These are phyloP conservation scores for Acridotheres tristis DNA, from an alignment of 2,797 vertebrate species.

Conservation along the genomic window DNA sequence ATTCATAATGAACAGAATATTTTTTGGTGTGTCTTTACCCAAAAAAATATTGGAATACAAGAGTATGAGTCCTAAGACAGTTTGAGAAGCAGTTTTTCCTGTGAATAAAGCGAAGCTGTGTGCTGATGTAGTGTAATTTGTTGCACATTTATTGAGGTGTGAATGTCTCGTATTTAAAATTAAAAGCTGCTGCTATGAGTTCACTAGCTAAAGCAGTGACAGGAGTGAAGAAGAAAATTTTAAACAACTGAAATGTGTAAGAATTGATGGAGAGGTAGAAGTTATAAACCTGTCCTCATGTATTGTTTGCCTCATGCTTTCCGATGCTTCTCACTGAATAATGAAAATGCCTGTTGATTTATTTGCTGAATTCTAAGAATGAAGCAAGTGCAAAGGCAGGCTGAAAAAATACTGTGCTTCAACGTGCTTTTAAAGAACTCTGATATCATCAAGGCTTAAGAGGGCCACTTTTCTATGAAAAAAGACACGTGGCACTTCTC, in stretches of 20 bases:
- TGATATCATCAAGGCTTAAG: neutral
- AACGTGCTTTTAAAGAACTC: neutral
- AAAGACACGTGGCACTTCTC: neutral
- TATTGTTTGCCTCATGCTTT: neutral
- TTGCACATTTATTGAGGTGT: neutral
- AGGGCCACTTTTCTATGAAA: neutral
- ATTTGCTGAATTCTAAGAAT: neutral
- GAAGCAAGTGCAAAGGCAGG: neutral
- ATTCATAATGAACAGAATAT: neutral
- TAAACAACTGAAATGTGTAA: neutral
- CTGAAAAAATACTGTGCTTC: neutral
- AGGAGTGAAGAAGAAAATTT: neutral
- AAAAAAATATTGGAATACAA: neutral
- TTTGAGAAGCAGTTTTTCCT: neutral
- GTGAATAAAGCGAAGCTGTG: neutral
- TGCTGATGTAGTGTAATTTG: neutral
- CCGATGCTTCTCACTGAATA: neutral
- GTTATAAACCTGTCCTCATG: neutral
- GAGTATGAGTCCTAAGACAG: neutral
- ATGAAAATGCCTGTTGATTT: neutral
- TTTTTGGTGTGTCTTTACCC: neutral
- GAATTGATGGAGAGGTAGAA: neutral
- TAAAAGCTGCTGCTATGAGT: neutral
- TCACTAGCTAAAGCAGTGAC: neutral
- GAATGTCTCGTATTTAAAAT: neutral